These are phyloP conservation scores for Cyprinodon brontotheroides DNA, from an alignment of 2,113 vertebrate species.

Conservation along the genomic window DNA sequence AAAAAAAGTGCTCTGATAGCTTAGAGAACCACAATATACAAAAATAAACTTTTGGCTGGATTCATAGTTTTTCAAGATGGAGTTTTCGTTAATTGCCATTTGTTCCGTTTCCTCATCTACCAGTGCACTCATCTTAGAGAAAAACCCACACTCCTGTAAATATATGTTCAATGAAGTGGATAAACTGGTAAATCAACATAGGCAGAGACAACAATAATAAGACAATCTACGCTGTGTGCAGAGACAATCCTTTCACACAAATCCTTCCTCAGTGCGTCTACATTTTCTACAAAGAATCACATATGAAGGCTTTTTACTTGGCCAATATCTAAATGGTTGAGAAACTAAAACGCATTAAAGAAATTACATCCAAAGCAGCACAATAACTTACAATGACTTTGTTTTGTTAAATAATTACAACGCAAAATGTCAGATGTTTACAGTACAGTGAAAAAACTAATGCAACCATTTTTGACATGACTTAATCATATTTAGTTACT, in stretches of 20 bases:
- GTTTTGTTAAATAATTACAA: too few species aligned
- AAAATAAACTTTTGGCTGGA: too few species aligned
- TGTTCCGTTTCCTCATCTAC: not conserved
- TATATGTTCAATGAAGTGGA: not conserved
- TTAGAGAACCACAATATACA: too few species aligned
- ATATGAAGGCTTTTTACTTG: conserved; percentile 3
- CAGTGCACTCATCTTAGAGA: conserved; percentile 1
- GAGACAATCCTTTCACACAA: not conserved
- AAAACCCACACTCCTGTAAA: conserved; percentile 4
- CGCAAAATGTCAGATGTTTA: too few species aligned
- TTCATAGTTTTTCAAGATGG: too few species aligned
- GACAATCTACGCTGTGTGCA: conserved; percentile 6
- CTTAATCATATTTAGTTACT: too few species aligned
- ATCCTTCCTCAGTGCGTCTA: conserved; percentile 8
- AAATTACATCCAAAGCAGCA: not conserved
- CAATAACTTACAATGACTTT: not conserved
- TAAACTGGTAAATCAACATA: conserved; percentile 1
- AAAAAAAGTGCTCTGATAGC: too few species aligned
- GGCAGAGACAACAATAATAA: conserved; percentile 6
- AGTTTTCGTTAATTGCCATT: not conserved
- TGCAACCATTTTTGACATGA: too few species aligned
- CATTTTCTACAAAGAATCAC: not conserved
- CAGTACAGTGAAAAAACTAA: too few species aligned
- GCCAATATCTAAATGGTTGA: not conserved
- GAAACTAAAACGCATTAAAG: not conserved